phyloP scores from a whole-genome alignment of 2,888 invertebrate genomes.

The Tetheella fluctuosa region DNA sequence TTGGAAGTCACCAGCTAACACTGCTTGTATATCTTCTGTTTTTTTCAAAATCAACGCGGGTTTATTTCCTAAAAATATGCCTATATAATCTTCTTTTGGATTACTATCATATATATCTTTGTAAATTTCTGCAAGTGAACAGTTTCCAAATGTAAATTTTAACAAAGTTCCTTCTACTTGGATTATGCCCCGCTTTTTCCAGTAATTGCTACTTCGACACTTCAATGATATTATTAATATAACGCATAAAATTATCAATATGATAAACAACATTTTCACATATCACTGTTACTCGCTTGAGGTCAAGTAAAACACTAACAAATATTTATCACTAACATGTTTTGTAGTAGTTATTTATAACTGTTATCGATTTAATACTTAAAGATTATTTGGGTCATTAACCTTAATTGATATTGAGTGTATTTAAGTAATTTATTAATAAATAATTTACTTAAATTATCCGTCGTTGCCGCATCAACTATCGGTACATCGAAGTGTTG shows the following conservation, averaged over 20 bases:
- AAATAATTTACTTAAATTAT: too few relatives aligned
- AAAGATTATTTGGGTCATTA: background rate
- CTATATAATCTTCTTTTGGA: conserved; percentile 46
- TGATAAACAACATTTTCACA: conserved; percentile 27
- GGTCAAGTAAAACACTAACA: background rate
- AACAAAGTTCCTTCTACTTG: conserved; percentile 45
- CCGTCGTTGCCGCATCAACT: too few relatives aligned
- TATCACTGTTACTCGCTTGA: background rate
- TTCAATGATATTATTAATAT: conserved; percentile 29
- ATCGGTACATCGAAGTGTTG: too few relatives aligned
- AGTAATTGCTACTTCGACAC: conserved; percentile 48
- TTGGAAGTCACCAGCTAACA: conserved; percentile 58
- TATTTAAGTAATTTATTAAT: too few relatives aligned
- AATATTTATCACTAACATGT: background rate
- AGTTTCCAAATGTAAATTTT: conserved; percentile 50
- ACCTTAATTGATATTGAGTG: too few relatives aligned
- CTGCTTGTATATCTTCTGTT: conserved; percentile 58
- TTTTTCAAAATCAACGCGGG: conserved; percentile 55
- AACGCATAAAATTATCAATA: conserved; percentile 32
- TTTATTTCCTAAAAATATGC: conserved; percentile 45
- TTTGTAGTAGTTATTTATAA: background rate
- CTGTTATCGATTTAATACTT: background rate
- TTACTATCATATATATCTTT: conserved; percentile 56
- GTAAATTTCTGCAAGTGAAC: conserved; percentile 54
- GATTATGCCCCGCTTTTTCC: conserved; percentile 55